Evolutionary conservation across 2,113 vertebrate genomes (phyloP).

Genomic region (Orthonyx spaldingii): DNA sequence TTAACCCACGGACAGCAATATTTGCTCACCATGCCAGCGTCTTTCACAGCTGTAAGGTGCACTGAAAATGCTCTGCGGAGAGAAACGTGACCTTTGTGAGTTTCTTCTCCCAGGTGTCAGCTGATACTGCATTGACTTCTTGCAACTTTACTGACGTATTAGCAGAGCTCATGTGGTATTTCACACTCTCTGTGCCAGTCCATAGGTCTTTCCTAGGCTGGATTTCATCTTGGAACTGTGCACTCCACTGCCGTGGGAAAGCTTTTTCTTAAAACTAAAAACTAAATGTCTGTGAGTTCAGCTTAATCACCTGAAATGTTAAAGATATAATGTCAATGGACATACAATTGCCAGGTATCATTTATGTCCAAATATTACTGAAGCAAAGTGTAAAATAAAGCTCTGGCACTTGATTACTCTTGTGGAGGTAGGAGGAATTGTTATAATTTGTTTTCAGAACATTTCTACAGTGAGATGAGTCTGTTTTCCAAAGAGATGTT

Average conservation of each 20-base stretch:
- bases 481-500: not conserved
- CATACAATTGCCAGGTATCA: not conserved
- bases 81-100: not conserved
- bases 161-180: not conserved
- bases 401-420: not conserved
- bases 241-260: not conserved
- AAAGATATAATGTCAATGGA: not conserved
- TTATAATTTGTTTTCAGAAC: not conserved
- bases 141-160: not conserved
- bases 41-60: not conserved
- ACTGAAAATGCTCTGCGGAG: not conserved
- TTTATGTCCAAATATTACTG: not conserved
- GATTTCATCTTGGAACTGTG: not conserved
- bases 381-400: not conserved
- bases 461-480: not conserved
- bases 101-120: not conserved
- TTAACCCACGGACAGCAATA: conserved; percentile 49
- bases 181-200: not conserved
- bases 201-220: not conserved
- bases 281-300: not conserved
- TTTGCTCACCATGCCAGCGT: conserved; percentile 21
- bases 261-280: not conserved
- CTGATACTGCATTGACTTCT: not conserved
- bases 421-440: not conserved
- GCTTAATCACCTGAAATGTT: not conserved